phyloP scores from a whole-genome alignment of 2,888 invertebrate species.

The Tuta absoluta region DNA sequence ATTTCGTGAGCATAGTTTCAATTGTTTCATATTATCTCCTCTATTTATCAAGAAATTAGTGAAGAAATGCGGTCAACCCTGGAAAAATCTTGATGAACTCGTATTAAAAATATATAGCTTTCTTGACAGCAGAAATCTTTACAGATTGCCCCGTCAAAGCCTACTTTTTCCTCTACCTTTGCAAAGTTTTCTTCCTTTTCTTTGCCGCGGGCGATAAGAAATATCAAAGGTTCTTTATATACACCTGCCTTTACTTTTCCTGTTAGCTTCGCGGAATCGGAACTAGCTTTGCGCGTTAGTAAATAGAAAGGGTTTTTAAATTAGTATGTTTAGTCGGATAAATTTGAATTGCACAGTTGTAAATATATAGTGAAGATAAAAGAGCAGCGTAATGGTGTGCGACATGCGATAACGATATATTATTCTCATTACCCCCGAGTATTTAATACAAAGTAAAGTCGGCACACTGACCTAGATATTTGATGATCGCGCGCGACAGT shows the following conservation, averaged over 20 bases:
- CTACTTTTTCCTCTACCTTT: conserved; percentile 4
- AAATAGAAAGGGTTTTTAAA: not conserved
- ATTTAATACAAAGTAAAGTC: conserved; percentile 37
- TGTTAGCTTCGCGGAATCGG: not conserved
- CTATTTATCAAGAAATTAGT: conserved; percentile 5
- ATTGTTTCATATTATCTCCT: not conserved
- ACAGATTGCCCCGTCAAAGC: not conserved
- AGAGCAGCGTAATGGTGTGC: conserved; percentile 3
- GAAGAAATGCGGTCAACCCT: not conserved
- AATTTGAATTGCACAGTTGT: conserved; percentile 1
- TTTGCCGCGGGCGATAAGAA: conserved; percentile 1
- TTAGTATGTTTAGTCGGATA: no score
- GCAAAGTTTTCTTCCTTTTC: not conserved
- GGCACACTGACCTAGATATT: conserved; percentile 68
- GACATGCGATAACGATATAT: conserved; percentile 28
- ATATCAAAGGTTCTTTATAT: not conserved
- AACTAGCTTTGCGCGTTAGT: not conserved
- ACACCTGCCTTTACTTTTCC: conserved; percentile 8
- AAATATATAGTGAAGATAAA: not conserved
- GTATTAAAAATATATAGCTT: not conserved
- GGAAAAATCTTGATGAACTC: not conserved
- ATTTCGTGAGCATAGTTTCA: conserved; percentile 5
- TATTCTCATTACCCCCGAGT: conserved; percentile 31
- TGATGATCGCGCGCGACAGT: conserved; percentile 67
- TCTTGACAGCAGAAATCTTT: not conserved